Evolutionary conservation across 1,140 invertebrate genomes (phyloP), one percentile per base, ranked within the genome.

Genomic region (Drosophila tani): DNA sequence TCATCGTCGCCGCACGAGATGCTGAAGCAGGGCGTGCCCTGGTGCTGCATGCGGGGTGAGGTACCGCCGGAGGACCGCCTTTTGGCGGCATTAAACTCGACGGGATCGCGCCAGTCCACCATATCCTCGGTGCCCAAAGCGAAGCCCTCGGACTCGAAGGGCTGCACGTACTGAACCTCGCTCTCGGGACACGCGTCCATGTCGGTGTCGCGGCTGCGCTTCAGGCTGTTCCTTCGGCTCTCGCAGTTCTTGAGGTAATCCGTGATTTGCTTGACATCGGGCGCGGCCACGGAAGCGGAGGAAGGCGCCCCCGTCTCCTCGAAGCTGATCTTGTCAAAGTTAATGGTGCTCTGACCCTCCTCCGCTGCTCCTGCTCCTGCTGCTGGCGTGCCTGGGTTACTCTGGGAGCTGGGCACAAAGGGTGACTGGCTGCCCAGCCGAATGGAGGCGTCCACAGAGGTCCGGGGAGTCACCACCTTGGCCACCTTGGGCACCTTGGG

Each of bases 281-380:
- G 75, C 1, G 58, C 51, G 11, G 32, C 11, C 1, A 51, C 27
- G 3, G 55, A 41, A 29, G 27, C 27, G 1, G 27, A 29, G 12
- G 29, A 41, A 17, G 41, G 45, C 17, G 49, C 49, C 0, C 32
- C 38, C 5, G 91, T 83, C 53, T 92, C 91, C 63, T 92, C 91
- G 27, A 92, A 92, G 70, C 91, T 92, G 5, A 92, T 92, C 65
- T 92, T 92, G 57, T 92, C 91, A 46, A 92, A 92, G 57, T 92
- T 78, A 7, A 92, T 86, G 15, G 91, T 92, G 32, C 83, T 78
- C 59, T 78, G 45, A 2, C 63, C 64, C 1, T 63, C 64, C 0
- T 60, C 63, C 1, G 9, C 4, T 27, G 27, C 0, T 2, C 17
- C 38, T 11, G 35, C 7, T n/a, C n/a, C n/a, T 7, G 64, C 51